Evolutionary conservation across 2,888 invertebrate genomes (phyloP).

Genomic region (Oscheius sp.): DNA sequence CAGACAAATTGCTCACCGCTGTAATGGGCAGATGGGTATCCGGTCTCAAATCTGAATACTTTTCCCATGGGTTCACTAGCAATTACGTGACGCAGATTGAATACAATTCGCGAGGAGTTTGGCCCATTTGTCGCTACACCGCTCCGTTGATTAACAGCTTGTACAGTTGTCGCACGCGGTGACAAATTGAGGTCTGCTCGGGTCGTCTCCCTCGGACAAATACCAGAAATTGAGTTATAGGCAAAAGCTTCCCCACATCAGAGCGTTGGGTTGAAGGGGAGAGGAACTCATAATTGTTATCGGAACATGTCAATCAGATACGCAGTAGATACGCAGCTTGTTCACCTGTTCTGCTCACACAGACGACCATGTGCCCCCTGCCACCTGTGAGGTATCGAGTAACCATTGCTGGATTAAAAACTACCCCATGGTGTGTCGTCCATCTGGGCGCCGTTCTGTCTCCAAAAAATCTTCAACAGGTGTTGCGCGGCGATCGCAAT

Average conservation of each 20-base stretch:
- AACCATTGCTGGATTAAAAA: conserved; percentile 20
- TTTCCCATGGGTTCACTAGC: conserved; percentile 8
- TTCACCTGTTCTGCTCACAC: conserved; percentile 19
- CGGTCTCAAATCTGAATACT: not conserved
- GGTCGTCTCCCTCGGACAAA: conserved; percentile 20
- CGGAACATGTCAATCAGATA: conserved; percentile 29
- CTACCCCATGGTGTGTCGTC: not conserved
- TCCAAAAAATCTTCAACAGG: conserved; percentile 13
- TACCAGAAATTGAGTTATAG: conserved; percentile 20
- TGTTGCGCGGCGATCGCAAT: conserved; percentile 1
- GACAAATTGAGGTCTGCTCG: conserved; percentile 28
- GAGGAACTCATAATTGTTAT: conserved; percentile 23
- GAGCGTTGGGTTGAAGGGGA: not conserved
- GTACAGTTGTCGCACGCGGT: conserved; percentile 28
- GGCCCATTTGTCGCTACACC: conserved; percentile 22
- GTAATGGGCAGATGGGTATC: conserved; percentile 3
- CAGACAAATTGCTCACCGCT: conserved; percentile 19
- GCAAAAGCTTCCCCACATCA: not conserved
- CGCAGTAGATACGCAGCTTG: not conserved
- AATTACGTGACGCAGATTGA: conserved; percentile 26
- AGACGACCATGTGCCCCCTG: conserved; percentile 1
- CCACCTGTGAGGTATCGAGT: conserved; percentile 29
- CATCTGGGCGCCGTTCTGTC: conserved; percentile 26
- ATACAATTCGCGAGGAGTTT: conserved; percentile 14
- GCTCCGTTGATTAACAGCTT: conserved; percentile 26